Percentiles rank a stretch among this genome's conserved stretches.
phyloP scores from a whole-genome alignment of 2,797 vertebrate species.

The Gallinago stenura region DNA sequence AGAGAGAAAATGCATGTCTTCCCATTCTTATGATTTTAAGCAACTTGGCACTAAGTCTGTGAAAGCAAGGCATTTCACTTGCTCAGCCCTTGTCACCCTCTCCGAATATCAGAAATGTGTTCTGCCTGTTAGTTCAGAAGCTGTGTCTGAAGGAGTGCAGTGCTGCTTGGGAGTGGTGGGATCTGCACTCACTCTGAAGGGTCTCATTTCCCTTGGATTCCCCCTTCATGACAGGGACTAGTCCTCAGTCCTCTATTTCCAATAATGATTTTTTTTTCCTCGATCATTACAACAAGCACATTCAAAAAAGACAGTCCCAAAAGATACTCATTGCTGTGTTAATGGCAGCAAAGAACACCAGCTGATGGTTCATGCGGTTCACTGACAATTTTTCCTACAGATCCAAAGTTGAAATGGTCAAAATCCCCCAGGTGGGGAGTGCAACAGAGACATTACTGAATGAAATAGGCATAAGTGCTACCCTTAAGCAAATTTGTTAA shows the following conservation, averaged over 20 bases:
- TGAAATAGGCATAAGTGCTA: not conserved
- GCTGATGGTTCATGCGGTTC: not conserved
- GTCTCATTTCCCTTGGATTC: not conserved
- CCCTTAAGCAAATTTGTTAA: not conserved
- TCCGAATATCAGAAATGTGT: not conserved
- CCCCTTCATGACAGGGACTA: not conserved
- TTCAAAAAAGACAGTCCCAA: not conserved
- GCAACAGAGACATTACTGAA: not conserved
- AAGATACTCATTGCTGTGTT: not conserved
- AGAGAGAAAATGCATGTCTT: not conserved
- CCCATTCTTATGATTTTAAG: not conserved
- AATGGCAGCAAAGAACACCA: not conserved
- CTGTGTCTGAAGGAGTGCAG: not conserved
- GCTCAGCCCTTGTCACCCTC: not conserved
- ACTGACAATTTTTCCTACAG: not conserved
- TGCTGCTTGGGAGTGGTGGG: not conserved
- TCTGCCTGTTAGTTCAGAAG: not conserved
- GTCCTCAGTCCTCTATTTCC: not conserved
- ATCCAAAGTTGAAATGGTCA: not conserved
- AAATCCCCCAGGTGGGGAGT: not conserved
- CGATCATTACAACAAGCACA: not conserved
- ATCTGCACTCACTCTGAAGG: not conserved
- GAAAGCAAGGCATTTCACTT: not conserved
- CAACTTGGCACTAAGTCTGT: fast-evolving
- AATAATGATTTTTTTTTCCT: fast-evolving